Conservation (phyloP, 1,140 invertebrate genomes). For the Odontomachus brunneus region DNA sequence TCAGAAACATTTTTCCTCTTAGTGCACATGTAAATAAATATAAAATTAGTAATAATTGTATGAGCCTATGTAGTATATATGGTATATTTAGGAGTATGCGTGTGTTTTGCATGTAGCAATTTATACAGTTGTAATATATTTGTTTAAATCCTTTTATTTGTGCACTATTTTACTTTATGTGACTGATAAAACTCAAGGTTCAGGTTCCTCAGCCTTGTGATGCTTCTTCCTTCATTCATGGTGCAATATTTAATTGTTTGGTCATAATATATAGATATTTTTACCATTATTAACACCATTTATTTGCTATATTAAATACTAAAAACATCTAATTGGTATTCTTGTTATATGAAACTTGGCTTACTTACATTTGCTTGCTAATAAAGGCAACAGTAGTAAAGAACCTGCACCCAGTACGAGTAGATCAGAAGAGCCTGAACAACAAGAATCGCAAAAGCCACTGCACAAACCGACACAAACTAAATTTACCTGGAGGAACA, state of each 20-base stretch:
- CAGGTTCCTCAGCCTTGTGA: conserved; percentile 54
- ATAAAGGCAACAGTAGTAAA: conserved; percentile 76
- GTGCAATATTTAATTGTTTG: background rate
- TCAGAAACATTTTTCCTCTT: background rate
- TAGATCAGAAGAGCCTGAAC: conserved; percentile 70
- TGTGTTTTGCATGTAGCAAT: too few relatives aligned
- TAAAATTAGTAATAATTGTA: conserved; percentile 37
- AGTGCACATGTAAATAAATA: conserved; percentile 4
- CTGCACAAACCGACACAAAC: conserved; percentile 79
- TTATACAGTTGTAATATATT: conserved; percentile 1
- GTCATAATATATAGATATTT: conserved; percentile 10
- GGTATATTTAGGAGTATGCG: conserved; percentile 6
- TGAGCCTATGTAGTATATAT: conserved; percentile 50
- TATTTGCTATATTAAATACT: conserved; percentile 31
- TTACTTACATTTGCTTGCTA: conserved; percentile 77
- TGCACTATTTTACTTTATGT: background rate
- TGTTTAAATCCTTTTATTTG: conserved; percentile 13
- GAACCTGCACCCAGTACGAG: conserved; percentile 65
- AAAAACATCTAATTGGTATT: conserved; percentile 55
- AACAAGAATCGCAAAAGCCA: conserved; percentile 70
- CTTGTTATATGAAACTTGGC: conserved; percentile 61
- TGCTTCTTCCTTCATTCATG: conserved; percentile 39
- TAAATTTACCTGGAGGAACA: conserved; percentile 79
- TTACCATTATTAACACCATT: conserved; percentile 38
- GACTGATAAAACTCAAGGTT: conserved; percentile 20